phyloP scores from a whole-genome alignment of 1,140 invertebrate species.

The Aphidius gifuensis region DNA sequence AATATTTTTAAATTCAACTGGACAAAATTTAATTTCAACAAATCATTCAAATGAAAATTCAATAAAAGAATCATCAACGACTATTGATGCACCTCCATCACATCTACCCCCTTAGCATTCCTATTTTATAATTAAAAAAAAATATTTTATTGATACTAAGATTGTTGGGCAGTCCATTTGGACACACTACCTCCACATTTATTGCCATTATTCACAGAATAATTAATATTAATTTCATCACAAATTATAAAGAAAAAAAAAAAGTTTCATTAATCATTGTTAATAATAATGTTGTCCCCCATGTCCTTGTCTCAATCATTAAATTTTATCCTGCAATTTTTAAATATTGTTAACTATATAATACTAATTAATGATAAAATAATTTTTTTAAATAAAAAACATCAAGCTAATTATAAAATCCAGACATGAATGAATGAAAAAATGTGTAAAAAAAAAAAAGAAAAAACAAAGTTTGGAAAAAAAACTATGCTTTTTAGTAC shows the following conservation, averaged over 20 bases:
- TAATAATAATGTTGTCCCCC: not conserved
- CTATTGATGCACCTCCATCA: constrained; percentile 48
- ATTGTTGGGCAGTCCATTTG: constrained; percentile 22
- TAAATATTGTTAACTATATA: too few species aligned
- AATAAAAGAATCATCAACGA: constrained; percentile 31
- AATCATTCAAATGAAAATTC: constrained; percentile 12
- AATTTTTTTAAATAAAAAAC: not conserved
- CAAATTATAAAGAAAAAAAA: not conserved
- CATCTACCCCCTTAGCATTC: constrained; percentile 51
- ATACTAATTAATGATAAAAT: not conserved
- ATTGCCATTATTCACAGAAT: constrained; percentile 19
- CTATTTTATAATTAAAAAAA: constrained; percentile 16
- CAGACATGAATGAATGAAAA: not conserved
- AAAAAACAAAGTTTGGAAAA: constrained; percentile 15
- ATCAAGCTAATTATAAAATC: not conserved
- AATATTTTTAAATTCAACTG: not conserved
- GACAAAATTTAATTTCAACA: not conserved
- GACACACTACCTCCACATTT: constrained; percentile 19
- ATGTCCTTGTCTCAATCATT: too few species aligned
- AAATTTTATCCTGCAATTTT: too few species aligned
- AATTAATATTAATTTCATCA: constrained; percentile 2
- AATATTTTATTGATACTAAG: constrained; percentile 9
- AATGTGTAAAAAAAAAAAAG: constrained; percentile 5
- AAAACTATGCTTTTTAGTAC: constrained; percentile 42
- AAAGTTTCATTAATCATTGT: constrained; percentile 11